These are phyloP conservation scores for Antheraea assamensis DNA, from an alignment of 2,888 invertebrate species.

Conservation along the genomic window DNA sequence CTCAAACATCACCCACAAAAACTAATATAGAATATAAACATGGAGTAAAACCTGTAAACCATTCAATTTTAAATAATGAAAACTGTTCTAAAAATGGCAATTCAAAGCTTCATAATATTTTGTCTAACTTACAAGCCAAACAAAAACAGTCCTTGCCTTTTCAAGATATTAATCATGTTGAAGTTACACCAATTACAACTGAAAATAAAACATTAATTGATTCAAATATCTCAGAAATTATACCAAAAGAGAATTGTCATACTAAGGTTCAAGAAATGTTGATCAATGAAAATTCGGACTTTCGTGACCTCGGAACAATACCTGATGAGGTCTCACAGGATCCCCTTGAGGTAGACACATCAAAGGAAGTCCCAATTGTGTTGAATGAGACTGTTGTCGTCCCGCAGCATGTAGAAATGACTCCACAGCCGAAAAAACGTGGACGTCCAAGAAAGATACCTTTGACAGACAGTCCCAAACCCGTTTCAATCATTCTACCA, in stretches of 20 bases:
- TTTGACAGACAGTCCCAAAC: conserved; percentile 61
- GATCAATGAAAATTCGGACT: conserved; percentile 74
- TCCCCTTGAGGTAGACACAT: conserved; percentile 67
- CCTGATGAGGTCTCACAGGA: conserved; percentile 71
- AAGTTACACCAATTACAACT: neutral
- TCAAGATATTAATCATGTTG: conserved; percentile 55
- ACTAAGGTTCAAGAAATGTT: conserved; percentile 68
- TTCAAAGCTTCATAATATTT: conserved; percentile 75
- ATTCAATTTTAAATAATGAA: conserved; percentile 68
- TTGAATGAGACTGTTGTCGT: conserved; percentile 43
- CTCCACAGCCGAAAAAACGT: conserved; percentile 74
- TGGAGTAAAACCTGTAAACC: conserved; percentile 55
- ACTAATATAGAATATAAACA: conserved; percentile 53
- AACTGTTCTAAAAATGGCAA: conserved; percentile 79
- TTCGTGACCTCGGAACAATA: conserved; percentile 59
- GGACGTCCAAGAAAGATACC: conserved; percentile 75
- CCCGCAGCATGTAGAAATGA: conserved; percentile 52
- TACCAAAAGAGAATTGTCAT: conserved; percentile 56
- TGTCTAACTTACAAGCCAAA: conserved; percentile 73
- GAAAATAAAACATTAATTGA: conserved; percentile 45
- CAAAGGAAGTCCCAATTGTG: conserved; percentile 43
- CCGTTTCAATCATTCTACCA: conserved; percentile 50
- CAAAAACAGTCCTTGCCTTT: conserved; percentile 64
- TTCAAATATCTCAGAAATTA: conserved; percentile 58
- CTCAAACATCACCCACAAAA: conserved; percentile 55